Percentiles rank a stretch among this genome's conserved stretches.
These are phyloP conservation scores for Pseudococcus longispinus DNA, from an alignment of 2,888 invertebrate genomes.

Conservation along the genomic window DNA sequence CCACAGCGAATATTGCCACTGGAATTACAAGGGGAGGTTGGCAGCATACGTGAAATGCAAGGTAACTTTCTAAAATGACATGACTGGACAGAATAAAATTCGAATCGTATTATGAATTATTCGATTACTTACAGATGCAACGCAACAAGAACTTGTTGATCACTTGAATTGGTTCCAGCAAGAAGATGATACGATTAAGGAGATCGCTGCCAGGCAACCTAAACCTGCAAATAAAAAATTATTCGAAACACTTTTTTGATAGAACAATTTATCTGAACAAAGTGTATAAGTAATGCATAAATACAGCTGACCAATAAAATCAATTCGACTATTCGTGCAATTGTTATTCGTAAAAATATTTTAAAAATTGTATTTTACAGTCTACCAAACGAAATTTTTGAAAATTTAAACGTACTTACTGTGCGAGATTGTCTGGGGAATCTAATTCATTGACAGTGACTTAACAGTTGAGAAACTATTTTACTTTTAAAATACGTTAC, in stretches of 20 bases:
- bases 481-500: too few relatives aligned
- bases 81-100: not conserved
- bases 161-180: conserved; percentile 42
- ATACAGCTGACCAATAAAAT: not conserved
- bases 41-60: conserved; percentile 40
- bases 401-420: too few relatives aligned
- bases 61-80: not conserved
- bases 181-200: conserved; percentile 43
- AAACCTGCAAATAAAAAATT: conserved; percentile 26
- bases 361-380: too few relatives aligned
- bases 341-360: too few relatives aligned
- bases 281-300: not conserved
- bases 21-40: conserved; percentile 31
- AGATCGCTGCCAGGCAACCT: conserved; percentile 2
- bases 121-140: conserved; percentile 37
- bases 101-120: not conserved
- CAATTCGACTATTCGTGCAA: not conserved
- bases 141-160: conserved; percentile 32
- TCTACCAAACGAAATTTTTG: too few relatives aligned
- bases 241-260: conserved; percentile 41
- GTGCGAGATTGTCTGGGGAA: too few relatives aligned
- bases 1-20: conserved; percentile 42
- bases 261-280: not conserved
- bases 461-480: too few relatives aligned
- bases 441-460: too few relatives aligned